phyloP scores from a whole-genome alignment of 1,140 invertebrate species.

The Micrasema minimum region DNA sequence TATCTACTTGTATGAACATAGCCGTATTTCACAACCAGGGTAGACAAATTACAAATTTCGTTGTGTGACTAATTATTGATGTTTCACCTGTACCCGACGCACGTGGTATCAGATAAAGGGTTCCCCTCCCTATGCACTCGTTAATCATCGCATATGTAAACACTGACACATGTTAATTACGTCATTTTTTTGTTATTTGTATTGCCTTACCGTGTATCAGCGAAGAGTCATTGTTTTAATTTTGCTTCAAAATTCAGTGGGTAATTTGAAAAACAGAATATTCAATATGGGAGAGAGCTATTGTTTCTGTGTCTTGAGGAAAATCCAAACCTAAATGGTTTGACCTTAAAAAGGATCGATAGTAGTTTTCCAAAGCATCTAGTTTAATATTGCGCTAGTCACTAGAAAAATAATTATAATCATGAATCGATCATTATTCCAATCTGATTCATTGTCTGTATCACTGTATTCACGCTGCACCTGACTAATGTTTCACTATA shows the following conservation, averaged over 20 bases:
- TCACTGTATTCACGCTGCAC: slow-evolving; percentile 2
- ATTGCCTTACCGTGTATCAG: neutral
- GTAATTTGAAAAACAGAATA: too few species aligned
- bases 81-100: slow-evolving; percentile 2
- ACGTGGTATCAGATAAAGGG: slow-evolving; percentile 18
- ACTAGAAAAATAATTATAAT: neutral
- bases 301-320: too few species aligned
- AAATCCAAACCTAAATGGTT: too few species aligned
- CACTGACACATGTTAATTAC: slow-evolving; percentile 2
- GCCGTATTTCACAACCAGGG: too few species aligned
- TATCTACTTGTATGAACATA: too few species aligned
- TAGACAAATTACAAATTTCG: too few species aligned
- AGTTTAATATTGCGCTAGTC: too few species aligned
- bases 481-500: slow-evolving; percentile 4
- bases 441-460: neutral
- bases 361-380: too few species aligned
- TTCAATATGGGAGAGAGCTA: too few species aligned
- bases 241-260: slow-evolving; percentile 6
- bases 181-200: neutral
- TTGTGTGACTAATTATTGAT: slow-evolving; percentile 4
- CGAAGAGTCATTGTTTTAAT: slow-evolving; percentile 2
- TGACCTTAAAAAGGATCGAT: too few species aligned
- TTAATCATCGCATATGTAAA: slow-evolving; percentile 17
- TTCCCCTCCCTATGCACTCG: slow-evolving; percentile 1
- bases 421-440: neutral